Evolutionary conservation across 2,113 vertebrate genomes (phyloP).

Genomic region (Archilochus colubris): DNA sequence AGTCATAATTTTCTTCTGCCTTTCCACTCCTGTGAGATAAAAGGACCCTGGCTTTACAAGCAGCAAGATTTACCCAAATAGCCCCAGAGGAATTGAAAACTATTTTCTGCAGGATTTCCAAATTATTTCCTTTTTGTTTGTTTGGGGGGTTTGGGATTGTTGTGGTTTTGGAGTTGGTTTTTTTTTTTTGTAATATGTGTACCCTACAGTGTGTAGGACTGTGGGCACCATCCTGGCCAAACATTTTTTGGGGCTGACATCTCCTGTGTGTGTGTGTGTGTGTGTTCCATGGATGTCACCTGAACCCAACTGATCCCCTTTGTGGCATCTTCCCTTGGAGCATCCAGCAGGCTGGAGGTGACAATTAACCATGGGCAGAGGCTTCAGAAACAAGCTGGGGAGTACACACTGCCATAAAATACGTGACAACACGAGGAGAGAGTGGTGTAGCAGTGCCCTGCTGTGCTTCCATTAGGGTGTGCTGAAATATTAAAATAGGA

Average conservation of each 20-base stretch:
- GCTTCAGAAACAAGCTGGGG: background rate
- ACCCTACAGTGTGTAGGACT: background rate
- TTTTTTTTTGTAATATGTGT: background rate
- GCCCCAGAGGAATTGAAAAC: background rate
- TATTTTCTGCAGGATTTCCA: background rate
- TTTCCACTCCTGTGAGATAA: background rate
- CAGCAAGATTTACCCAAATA: constrained; percentile 11
- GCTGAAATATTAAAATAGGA: background rate
- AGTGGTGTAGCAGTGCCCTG: background rate
- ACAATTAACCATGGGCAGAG: background rate
- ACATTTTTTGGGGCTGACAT: rapidly evolving
- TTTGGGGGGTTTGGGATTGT: no score
- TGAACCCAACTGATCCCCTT: rapidly evolving
- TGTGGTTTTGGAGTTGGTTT: no score
- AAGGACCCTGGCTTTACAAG: background rate
- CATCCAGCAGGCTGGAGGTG: background rate
- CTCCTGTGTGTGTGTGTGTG: rapidly evolving
- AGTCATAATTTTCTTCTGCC: constrained; percentile 18
- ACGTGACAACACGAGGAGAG: background rate
- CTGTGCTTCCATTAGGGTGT: background rate
- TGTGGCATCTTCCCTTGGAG: background rate
- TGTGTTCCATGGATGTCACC: rapidly evolving
- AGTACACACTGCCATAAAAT: background rate
- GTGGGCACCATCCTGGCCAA: rapidly evolving
- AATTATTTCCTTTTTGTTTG: background rate